Evolutionary conservation across 1,140 invertebrate genomes (phyloP).

Genomic region (Heliconius hewitsoni): DNA sequence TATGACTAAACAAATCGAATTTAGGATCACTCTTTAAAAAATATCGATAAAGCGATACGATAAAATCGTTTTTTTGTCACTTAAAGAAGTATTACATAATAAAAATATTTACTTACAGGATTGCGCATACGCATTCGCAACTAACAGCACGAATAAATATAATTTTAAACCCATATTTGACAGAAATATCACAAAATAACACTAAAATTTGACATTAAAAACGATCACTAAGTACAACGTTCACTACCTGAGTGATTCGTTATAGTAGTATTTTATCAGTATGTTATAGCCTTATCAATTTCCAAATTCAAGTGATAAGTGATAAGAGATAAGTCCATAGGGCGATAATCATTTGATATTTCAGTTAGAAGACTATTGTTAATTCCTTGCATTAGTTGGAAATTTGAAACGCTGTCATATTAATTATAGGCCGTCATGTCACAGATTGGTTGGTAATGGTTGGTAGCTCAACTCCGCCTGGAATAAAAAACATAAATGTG

Average conservation of each 20-base stretch:
- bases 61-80: not conserved
- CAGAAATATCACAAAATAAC: not conserved
- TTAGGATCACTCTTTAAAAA: not conserved
- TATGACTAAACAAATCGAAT: not conserved
- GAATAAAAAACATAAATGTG: no score
- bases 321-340: constrained; percentile 7
- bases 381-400: not conserved
- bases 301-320: constrained; percentile 3
- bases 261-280: constrained; percentile 1
- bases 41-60: not conserved
- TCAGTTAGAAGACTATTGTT: not conserved
- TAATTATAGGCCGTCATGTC: no score
- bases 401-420: not conserved
- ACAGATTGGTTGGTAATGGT: no score
- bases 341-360: not conserved
- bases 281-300: constrained; percentile 1
- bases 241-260: constrained; percentile 11
- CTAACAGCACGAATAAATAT: not conserved
- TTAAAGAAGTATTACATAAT: not conserved
- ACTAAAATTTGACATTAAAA: not conserved
- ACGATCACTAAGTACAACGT: not conserved
- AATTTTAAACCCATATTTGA: not conserved
- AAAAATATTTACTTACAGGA: not conserved
- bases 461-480: no score
- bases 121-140: not conserved